These are phyloP conservation scores for Cryptomyrus ogoouensis DNA, from an alignment of 2,113 vertebrate species.

Conservation along the genomic window DNA sequence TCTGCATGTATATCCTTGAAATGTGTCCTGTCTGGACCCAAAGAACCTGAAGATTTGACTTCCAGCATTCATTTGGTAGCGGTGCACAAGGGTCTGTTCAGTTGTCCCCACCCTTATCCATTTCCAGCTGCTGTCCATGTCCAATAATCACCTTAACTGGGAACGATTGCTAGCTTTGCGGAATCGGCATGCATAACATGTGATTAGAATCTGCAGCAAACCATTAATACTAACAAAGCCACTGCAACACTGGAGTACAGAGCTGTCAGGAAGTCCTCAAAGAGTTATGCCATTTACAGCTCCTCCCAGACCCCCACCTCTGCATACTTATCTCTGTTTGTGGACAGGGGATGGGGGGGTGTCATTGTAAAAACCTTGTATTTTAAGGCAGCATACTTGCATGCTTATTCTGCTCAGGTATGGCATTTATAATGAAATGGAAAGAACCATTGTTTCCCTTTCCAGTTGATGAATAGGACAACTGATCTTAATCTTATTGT, in stretches of 20 bases:
- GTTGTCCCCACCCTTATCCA: background rate
- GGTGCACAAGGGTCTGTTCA: background rate
- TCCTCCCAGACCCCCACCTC: background rate
- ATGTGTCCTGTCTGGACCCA: background rate
- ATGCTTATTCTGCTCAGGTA: background rate
- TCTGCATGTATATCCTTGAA: background rate
- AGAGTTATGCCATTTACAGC: background rate
- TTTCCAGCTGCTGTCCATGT: background rate
- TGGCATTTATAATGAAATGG: background rate
- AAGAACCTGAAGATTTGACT: background rate
- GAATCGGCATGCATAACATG: background rate
- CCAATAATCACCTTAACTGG: background rate
- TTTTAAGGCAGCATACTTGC: background rate
- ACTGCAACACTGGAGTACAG: background rate
- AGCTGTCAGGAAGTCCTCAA: background rate
- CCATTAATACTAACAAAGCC: background rate
- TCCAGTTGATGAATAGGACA: background rate
- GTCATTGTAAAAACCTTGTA: background rate
- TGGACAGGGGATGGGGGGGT: background rate
- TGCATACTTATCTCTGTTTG: background rate
- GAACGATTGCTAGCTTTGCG: background rate
- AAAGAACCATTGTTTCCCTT: background rate
- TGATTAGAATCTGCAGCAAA: background rate
- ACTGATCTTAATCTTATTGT: background rate
- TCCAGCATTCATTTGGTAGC: background rate